Conservation (phyloP, 37 sponge, comb jelly and placozoan genomes). For the Haliclona indistincta region DNA sequence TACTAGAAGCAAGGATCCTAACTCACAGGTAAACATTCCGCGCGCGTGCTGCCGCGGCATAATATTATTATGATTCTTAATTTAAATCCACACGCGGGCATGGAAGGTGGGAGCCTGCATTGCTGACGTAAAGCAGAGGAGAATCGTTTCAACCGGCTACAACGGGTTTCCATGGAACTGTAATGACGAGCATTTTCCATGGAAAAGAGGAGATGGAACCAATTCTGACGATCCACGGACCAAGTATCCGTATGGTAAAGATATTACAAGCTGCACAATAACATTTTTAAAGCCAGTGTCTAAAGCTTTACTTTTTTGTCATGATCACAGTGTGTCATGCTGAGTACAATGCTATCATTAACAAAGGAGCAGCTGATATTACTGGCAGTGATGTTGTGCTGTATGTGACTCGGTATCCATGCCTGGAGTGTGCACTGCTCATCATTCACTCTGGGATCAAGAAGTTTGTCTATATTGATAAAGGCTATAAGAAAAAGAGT, state of each 20-base stretch:
- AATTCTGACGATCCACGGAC: background rate
- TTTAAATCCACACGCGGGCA: background rate
- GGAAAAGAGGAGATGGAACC: background rate
- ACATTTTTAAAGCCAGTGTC: background rate
- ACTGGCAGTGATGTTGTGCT: background rate
- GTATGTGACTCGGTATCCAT: background rate
- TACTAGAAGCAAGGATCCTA: conserved; percentile 4
- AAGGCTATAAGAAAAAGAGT: background rate
- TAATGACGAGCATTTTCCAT: background rate
- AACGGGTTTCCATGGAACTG: background rate
- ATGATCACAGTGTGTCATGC: background rate
- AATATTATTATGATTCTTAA: background rate
- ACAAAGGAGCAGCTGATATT: background rate
- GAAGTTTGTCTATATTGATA: background rate
- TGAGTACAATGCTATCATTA: background rate
- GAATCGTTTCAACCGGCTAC: background rate
- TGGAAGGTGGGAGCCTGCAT: conserved; percentile 1
- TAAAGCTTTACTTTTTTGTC: background rate
- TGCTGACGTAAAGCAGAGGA: background rate
- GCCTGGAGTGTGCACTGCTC: background rate
- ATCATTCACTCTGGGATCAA: conserved; percentile 4
- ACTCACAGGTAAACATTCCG: background rate
- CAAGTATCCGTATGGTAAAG: conserved; percentile 7
- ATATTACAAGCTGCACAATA: background rate
- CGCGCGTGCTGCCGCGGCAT: background rate